phyloP scores from a whole-genome alignment of 2,888 invertebrate genomes.

The Drosophila monieri region DNA sequence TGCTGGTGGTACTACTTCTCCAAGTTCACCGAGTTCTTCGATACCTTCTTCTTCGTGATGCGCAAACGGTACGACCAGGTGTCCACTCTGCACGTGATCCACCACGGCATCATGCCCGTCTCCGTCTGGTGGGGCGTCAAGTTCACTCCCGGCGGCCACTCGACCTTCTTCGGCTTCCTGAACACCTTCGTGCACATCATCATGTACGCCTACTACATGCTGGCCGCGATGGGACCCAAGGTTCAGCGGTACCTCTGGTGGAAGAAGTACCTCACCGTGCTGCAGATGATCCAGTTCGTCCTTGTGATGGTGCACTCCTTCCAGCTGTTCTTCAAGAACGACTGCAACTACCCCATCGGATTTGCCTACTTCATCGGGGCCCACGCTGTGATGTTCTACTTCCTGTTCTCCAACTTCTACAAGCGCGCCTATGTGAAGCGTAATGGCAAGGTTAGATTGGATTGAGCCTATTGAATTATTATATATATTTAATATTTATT shows the following conservation, averaged over 20 bases:
- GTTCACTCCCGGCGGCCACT: conserved; percentile 95
- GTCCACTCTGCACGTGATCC: conserved; percentile 95
- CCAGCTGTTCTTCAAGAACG: conserved; percentile 91
- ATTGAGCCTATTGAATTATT: not conserved
- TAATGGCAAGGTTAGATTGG: conserved; percentile 77
- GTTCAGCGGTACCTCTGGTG: conserved; percentile 96
- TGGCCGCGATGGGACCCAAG: conserved; percentile 94
- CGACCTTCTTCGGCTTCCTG: conserved; percentile 95
- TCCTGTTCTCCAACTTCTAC: conserved; percentile 96
- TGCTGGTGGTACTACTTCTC: conserved; percentile 98
- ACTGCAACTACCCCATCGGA: conserved; percentile 94
- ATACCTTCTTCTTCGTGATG: conserved; percentile 97
- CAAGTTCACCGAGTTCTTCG: conserved; percentile 96
- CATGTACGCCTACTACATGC: conserved; percentile 96
- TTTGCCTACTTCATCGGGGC: conserved; percentile 96
- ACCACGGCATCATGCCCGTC: conserved; percentile 97
- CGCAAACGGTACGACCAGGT: conserved; percentile 97
- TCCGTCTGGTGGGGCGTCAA: conserved; percentile 96
- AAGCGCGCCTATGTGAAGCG: conserved; percentile 87
- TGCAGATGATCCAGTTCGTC: conserved; percentile 97
- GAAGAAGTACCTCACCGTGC: conserved; percentile 95
- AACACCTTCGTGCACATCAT: conserved; percentile 97
- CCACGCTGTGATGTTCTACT: conserved; percentile 96
- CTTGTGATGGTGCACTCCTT: conserved; percentile 94
- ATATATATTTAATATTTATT: not conserved